These are phyloP conservation scores for Cylloceria caligata DNA, from an alignment of 2,888 invertebrate genomes.

Conservation along the genomic window DNA sequence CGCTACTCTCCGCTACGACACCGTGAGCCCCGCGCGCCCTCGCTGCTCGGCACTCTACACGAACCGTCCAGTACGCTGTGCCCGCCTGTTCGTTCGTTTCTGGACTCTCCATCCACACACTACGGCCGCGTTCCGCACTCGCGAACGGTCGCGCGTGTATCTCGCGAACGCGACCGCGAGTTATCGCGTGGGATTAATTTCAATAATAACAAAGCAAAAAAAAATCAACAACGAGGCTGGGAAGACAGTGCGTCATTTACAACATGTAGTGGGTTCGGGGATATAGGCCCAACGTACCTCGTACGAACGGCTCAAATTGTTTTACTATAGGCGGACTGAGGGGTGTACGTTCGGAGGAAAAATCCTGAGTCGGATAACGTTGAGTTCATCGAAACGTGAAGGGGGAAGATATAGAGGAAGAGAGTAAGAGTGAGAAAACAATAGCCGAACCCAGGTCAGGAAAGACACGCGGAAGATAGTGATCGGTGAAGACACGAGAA, in stretches of 20 bases:
- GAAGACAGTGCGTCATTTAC: constrained; percentile 25
- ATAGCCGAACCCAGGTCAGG: constrained; percentile 57
- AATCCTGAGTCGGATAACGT: constrained; percentile 38
- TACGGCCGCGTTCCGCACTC: constrained; percentile 57
- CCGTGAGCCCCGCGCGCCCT: constrained; percentile 53
- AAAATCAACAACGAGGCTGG: not conserved
- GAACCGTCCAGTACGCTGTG: constrained; percentile 55
- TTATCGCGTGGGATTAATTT: not conserved
- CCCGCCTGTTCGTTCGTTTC: constrained; percentile 22
- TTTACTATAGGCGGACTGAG: constrained; percentile 9
- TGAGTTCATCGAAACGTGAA: constrained; percentile 62
- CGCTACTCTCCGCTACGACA: constrained; percentile 52
- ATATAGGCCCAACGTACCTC: constrained; percentile 45
- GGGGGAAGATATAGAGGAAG: constrained; percentile 44
- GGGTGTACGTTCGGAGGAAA: constrained; percentile 51
- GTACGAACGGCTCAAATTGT: constrained; percentile 49
- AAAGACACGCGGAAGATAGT: constrained; percentile 52
- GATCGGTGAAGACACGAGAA: constrained; percentile 59
- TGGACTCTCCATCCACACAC: constrained; percentile 33
- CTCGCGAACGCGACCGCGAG: not conserved
- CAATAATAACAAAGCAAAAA: not conserved
- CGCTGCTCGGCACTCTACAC: constrained; percentile 73
- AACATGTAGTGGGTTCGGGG: constrained; percentile 59
- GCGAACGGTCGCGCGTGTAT: constrained; percentile 33
- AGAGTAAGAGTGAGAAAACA: constrained; percentile 45